These are phyloP conservation scores for Diabrotica virgifera DNA, from an alignment of 1,140 invertebrate genomes.

Conservation along the genomic window DNA sequence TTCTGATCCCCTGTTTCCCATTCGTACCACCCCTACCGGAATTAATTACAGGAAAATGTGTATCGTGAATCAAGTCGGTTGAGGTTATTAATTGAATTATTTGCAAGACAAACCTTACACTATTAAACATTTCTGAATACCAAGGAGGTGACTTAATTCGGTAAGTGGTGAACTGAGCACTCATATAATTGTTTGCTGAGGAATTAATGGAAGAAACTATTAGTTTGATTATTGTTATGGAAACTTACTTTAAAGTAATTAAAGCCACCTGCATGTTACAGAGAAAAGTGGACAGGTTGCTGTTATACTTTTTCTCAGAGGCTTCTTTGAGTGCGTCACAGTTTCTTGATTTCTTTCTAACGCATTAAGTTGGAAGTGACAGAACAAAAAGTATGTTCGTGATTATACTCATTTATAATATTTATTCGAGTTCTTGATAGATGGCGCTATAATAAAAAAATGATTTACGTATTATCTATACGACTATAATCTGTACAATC, in stretches of 20 bases:
- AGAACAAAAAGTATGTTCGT: too few relatives aligned
- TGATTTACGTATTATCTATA: too few relatives aligned
- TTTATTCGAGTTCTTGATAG: too few relatives aligned
- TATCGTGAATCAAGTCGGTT: slow-evolving; percentile 2
- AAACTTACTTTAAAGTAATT: neutral
- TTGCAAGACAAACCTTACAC: slow-evolving; percentile 1
- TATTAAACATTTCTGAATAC: neutral
- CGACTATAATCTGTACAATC: too few relatives aligned
- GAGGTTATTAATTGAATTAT: neutral
- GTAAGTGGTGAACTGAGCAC: neutral
- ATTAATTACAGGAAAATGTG: slow-evolving; percentile 1
- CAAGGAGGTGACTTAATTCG: too few relatives aligned
- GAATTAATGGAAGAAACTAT: neutral
- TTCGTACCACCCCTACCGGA: neutral
- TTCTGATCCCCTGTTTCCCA: slow-evolving; percentile 1
- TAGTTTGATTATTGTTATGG: neutral
- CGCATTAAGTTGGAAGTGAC: too few relatives aligned
- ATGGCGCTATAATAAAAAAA: too few relatives aligned
- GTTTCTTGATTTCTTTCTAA: too few relatives aligned
- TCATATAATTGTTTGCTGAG: neutral
- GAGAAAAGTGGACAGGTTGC: neutral
- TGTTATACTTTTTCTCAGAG: neutral
- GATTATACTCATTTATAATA: too few relatives aligned
- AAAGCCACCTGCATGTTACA: neutral
- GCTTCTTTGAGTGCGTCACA: too few relatives aligned